Evolutionary conservation across 2,113 vertebrate genomes (phyloP), one percentile per base, ranked within the genome.

Genomic region (Urocolius indicus): DNA sequence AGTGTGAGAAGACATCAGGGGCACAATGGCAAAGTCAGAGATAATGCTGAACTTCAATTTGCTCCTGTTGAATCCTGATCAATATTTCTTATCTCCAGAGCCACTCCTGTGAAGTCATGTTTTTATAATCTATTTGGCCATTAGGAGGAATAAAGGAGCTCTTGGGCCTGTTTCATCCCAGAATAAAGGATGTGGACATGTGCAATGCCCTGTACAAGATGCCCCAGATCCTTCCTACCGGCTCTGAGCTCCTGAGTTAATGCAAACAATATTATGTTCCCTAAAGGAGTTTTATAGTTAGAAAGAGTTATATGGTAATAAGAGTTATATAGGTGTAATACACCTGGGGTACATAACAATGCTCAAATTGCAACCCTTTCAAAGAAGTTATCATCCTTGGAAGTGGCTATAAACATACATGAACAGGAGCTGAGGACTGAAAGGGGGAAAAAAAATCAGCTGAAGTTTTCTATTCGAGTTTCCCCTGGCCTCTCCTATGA

Each of bases 231-330:
- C 88, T 90, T 45, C 62, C 49, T 52, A 0, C 58, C 16, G 54
- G 29, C 68, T 90, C 54, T n/a, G 46, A 24, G 57, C 85, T 93
- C 75, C 87, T 46, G 83, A 92, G 82, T 93, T 88, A 93, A 90
- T 88, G 63, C 88, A 90, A 92, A 46, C 85, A 77, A 6, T 21
- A 51, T 94, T 93, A 95, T 86, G 82, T 66, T 86, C 79, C 96
- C 92, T 88, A 71, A 92, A 95, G 92, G 85, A 85, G 88, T 90
- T 96, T 92, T 90, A 80, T 86, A 88, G 95, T 93, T 96, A 77
- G 75, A 20, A 90, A 96, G 96, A 96, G 85, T 95, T 96, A 96
- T 93, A 94, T 74, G 85, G 88, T 95, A 95, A 92, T 96, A 96
- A 94, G 92, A 93, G 67, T 95, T 95, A 95, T 95, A 93, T 90